Evolutionary conservation across 2,113 vertebrate genomes (phyloP).

Genomic region (Cinclus mexicanus): DNA sequence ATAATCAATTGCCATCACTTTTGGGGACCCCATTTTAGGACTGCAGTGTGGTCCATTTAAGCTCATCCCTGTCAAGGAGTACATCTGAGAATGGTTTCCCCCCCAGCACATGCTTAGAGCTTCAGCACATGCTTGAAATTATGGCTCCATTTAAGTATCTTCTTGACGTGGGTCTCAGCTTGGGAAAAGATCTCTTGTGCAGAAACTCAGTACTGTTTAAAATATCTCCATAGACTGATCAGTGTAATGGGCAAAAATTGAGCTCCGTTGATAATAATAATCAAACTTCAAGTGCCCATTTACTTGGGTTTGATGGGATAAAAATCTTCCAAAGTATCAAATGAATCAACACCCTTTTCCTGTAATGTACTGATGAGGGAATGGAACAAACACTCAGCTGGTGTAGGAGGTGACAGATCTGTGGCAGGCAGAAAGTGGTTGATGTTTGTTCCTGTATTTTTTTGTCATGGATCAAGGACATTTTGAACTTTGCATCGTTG

Average conservation of each 20-base stretch:
- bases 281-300: neutral
- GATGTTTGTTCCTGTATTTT: neutral
- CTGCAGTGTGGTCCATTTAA: neutral
- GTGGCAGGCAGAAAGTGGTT: neutral
- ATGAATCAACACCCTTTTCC: neutral
- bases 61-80: constrained; percentile 31
- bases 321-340: neutral
- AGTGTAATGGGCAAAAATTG: neutral
- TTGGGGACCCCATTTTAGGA: neutral
- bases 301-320: neutral
- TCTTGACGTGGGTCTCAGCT: constrained; percentile 2
- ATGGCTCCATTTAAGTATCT: neutral
- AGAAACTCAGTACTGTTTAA: constrained; percentile 1
- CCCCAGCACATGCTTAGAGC: constrained; percentile 40
- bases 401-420: neutral
- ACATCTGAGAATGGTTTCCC: constrained; percentile 16
- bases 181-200: constrained; percentile 5
- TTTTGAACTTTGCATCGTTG: constrained; percentile 35
- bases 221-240: neutral
- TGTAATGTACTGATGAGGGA: neutral
- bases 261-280: neutral
- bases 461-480: constrained; percentile 27
- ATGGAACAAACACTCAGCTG: neutral
- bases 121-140: constrained; percentile 58
- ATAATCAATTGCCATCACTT: neutral